These are phyloP conservation scores for Megalurothrips usitatus DNA, from an alignment of 2,888 invertebrate genomes.

Conservation along the genomic window DNA sequence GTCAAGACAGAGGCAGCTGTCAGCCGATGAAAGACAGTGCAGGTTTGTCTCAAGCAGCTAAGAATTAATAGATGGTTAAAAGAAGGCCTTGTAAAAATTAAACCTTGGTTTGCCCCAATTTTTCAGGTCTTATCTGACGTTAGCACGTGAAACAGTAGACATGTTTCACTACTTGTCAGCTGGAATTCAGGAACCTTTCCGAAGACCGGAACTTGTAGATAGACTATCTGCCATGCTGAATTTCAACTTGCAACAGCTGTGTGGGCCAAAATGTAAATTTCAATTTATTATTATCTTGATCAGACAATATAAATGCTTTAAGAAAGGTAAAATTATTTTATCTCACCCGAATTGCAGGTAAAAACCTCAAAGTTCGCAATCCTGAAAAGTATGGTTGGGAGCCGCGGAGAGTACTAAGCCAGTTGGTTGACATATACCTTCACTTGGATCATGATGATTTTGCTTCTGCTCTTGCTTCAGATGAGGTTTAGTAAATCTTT, in stretches of 20 bases:
- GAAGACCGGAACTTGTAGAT: constrained; percentile 88
- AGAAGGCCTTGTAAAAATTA: neutral
- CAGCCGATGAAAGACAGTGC: constrained; percentile 81
- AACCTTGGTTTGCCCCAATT: neutral
- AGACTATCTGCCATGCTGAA: constrained; percentile 96
- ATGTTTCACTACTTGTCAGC: constrained; percentile 96
- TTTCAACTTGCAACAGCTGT: constrained; percentile 93
- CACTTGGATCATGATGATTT: constrained; percentile 90
- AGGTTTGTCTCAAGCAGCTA: constrained; percentile 42
- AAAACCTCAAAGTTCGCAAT: constrained; percentile 67
- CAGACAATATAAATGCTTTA: neutral
- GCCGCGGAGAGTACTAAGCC: constrained; percentile 82
- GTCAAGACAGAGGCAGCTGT: constrained; percentile 68
- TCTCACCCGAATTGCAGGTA: constrained; percentile 39
- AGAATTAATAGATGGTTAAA: no score
- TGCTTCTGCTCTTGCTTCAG: constrained; percentile 87
- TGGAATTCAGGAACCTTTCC: constrained; percentile 91
- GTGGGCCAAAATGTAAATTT: constrained; percentile 88
- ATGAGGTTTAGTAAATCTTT: constrained; percentile 66
- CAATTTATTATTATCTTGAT: neutral
- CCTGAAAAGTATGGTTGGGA: constrained; percentile 98
- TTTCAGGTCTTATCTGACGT: constrained; percentile 73
- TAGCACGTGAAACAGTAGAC: constrained; percentile 93
- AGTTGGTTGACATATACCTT: constrained; percentile 93
- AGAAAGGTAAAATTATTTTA: neutral